Evolutionary conservation across 2,888 invertebrate species (phyloP), one percentile per base, ranked within the genome.

Genomic region (Liopterus haemorrhoidalis): DNA sequence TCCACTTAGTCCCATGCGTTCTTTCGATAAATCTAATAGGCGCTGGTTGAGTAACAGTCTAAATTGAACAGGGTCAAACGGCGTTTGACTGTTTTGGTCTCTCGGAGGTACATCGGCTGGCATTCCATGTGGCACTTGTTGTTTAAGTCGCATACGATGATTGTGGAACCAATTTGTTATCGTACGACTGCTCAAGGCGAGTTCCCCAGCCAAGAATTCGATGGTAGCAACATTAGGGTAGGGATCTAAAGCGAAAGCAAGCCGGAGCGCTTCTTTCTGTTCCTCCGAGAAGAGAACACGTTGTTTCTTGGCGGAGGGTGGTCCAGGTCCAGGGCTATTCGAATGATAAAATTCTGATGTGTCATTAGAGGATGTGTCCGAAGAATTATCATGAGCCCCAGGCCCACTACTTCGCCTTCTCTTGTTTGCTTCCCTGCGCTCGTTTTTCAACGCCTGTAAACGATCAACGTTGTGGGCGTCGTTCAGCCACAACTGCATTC

Each of bases 101-200:
- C 83, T 79, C 2, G 85, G 84, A 6, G 84, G 82, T 45, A 83
- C 80, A 38, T 83, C 82, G 1, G 81, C 78, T 16, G 81, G 73
- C 56, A 75, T 72, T 1, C 85, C 82, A 59, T 88, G 88, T 2
- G 89, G 87, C 16, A 68, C 67, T 63, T 89, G 88, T 64, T 91
- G 90, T 70, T 96, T 96, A 63, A 94, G 79, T 51, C 99, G 79
- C 93, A 99, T 99, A 58, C 99, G 82, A 67, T 99, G 96, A 68
- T 99, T 99, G 75, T 99, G 97, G 76, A 99, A 99, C 99, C 99
- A 99, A 70, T 99, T 99, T 49, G 95, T 95, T 60, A 99, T 96
- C 41, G 97, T 97, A 56, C 97, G 78, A 38, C 94, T 86, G 4
- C 93, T 90, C 27, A 99, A 75, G 5, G 85, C 87, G 43, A 99